Evolutionary conservation across 2,888 invertebrate genomes (phyloP), one percentile per base, ranked within the genome.

Genomic region (Norana najaformis): DNA sequence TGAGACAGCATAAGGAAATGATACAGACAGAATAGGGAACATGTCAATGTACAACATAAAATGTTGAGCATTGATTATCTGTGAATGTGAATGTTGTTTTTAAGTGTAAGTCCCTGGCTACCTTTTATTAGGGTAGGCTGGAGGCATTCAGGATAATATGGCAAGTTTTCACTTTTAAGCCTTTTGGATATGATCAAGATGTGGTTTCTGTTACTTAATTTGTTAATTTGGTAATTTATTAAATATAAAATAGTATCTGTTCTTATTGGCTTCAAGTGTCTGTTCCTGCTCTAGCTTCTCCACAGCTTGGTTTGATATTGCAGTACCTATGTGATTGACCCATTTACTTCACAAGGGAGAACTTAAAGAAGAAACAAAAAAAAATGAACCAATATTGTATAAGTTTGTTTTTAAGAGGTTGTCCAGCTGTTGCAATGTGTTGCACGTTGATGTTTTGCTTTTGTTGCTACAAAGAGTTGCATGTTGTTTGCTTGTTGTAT

Each of bases 401-500:
- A 39, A n/a, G 18, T 88, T 13, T 14, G 20, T 88, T 38, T 35
- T 38, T 30, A 69, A 69, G 6, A n/a, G 30, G 30, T 30, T 38
- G 38, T 69, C 69, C 8, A 69, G 69, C 69, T 69, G n/a, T 8
- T 69, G 1, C 69, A n/a, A 8, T n/a, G n/a, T 35, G 37, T 36
- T 88, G 88, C 13, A 35, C 30, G 34, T 38, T 38, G 35, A 0
- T 23, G 36, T 34, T 16, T 88, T 38, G 34, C 20, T 39, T 23
- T 23, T 34, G 4, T 88, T 38, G 34, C 20, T 39, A 38, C 88
- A 34, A 47, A 30, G 69, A 69, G 69, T 69, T 85, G 85, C 23
- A 23, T 53, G 53, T 85, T 85, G 35, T 85, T 85, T 35, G 35
- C 35, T n/a, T 88, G 16, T 88, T 6, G 93, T 93, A 35, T 93